Evolutionary conservation across 2,797 vertebrate genomes (phyloP).

Genomic region (Pseudochirops corinnae): DNA sequence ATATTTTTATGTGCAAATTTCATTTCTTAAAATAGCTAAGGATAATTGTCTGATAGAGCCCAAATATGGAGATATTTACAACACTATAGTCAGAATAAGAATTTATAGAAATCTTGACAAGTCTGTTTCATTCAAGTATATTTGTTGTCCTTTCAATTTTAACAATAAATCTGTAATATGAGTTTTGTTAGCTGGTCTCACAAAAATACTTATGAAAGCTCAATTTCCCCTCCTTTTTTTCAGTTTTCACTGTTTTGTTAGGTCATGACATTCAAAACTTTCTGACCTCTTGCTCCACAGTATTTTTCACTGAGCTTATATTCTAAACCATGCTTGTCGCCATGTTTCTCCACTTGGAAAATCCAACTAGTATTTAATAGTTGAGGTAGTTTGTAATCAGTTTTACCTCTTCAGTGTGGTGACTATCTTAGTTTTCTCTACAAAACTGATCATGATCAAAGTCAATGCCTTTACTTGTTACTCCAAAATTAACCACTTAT

Average conservation of each 20-base stretch:
- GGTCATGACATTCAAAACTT: not conserved
- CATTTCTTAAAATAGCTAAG: not conserved
- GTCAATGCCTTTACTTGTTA: not conserved
- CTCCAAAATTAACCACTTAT: not conserved
- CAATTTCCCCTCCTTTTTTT: not conserved
- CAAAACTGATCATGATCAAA: not conserved
- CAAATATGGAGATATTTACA: not conserved
- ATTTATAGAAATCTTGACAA: not conserved
- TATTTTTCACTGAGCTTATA: not conserved
- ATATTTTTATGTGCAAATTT: not conserved
- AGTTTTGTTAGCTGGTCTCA: not conserved
- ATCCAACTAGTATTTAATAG: not conserved
- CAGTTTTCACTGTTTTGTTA: not conserved
- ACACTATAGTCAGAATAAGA: not conserved
- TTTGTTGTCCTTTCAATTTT: not conserved
- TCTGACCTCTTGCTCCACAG: not conserved
- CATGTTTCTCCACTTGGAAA: not conserved
- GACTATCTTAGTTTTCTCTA: not conserved
- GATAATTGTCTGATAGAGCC: not conserved
- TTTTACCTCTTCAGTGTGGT: not conserved
- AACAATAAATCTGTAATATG: not conserved
- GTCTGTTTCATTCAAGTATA: not conserved
- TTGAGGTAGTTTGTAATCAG: not conserved
- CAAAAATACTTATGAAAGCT: not conserved
- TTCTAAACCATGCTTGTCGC: not conserved